Evolutionary conservation across 2,797 vertebrate genomes (phyloP).

Genomic region (Enoplosus armatus): DNA sequence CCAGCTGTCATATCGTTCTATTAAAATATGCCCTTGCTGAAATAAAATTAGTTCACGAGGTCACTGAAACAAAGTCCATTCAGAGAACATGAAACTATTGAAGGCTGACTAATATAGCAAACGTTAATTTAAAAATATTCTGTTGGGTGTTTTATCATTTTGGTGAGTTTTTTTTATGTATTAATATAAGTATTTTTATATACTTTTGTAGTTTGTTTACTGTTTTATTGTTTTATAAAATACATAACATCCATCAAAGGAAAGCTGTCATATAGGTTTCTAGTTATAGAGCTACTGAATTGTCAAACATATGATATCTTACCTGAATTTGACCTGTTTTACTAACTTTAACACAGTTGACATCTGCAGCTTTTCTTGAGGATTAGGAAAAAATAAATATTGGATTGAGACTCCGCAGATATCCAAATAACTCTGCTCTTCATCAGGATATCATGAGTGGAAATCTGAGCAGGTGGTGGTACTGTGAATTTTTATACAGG

Average conservation of each 20-base stretch:
- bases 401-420: conserved; percentile 27
- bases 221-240: background rate
- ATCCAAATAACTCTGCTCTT: conserved; percentile 32
- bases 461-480: conserved; percentile 35
- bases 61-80: background rate
- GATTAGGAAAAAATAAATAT: conserved; percentile 13
- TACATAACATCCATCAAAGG: background rate
- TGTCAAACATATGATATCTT: background rate
- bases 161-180: background rate
- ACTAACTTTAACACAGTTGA: background rate
- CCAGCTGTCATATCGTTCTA: conserved; percentile 19
- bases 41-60: background rate
- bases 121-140: background rate
- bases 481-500: conserved; percentile 22
- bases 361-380: background rate
- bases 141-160: background rate
- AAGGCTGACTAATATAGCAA: background rate
- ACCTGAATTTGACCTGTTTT: background rate
- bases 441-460: conserved; percentile 21
- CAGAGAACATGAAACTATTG: background rate
- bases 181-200: background rate
- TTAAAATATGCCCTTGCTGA: conserved; percentile 10
- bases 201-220: background rate
- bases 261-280: background rate
- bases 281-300: background rate